Base-by-base conservation (phyloP, 2,797 vertebrate species). In the Takifugu ocellatus region DNA sequence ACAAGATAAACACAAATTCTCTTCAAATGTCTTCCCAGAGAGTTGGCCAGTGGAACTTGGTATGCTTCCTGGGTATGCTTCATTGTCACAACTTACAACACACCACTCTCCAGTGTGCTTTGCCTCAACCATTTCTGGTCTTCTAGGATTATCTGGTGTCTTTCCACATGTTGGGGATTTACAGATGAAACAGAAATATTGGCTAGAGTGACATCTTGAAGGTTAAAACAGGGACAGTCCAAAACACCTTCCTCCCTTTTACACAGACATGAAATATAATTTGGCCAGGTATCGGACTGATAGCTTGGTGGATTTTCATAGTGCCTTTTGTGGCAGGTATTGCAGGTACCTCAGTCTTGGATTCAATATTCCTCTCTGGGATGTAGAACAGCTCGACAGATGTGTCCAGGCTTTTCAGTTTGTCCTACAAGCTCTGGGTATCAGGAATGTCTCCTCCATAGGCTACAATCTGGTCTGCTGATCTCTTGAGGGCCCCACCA, bases 161-260 rank as follows among this genome's bases (percentile, higher is more conserved):
- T 63, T 66, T 66, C 63, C 36, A 39, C 36, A 39, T 39, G 36
- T 14, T 39, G 2, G 36, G 36, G 36, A 39, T 2, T 39, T 14
- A 14, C 36, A 3, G 2, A 39, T 2, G 2, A 39, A 39, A 39
- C 36, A 3, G 36, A 3, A 39, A 39, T 3, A 14, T 39, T 39
- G 1, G 36, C 36, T 39, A 39, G 2, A 3, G 36, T 3, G 36
- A 39, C 36, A 12, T 39, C 36, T 39, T 39, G 7, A 39, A 39
- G 36, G 36, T 66, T 58, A 59, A 69, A 69, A 54, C 51, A 74
- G 47, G 58, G 58, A 5, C 58, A 69, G 58, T 66, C 67, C 52
- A 63, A 66, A 62, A 74, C 63, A 59, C 59, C 63, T 66, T 70
- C 59, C n/a, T 66, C 52, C 56, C 59, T 70, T 63, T 66, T 61